Evolutionary conservation across 1,140 invertebrate genomes (phyloP), one percentile per base, ranked within the genome.

Genomic region (Monomorium pharaonis): DNA sequence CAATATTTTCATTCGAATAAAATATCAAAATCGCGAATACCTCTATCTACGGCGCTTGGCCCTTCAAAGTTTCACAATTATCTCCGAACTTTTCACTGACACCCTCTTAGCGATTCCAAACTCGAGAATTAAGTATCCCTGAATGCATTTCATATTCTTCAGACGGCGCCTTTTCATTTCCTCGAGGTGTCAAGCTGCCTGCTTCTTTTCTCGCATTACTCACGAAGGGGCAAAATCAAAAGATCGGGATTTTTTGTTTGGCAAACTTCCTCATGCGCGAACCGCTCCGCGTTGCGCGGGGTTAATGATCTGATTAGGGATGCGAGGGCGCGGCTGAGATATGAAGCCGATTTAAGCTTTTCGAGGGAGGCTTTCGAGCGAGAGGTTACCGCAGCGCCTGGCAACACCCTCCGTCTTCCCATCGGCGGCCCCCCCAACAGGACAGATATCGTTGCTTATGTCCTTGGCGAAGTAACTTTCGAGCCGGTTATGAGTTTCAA

Each of bases 231-330:
- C 10, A 80, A 69, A n/a, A 51, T 83, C 78, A 18, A 47, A 78
- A 83, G 18, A 83, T 58, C 27, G 27, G 56, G 27, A 56, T 54
- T 58, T n/a, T 33, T 63, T 44, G 51, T 60, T 51, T 69, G 62
- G 54, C 30, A 83, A 84, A 89, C 54, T 86, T 84, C 51, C 74
- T 89, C 72, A 49, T 85, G 85, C 81, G 86, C 81, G 47, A 47
- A 89, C n/a, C 74, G 85, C 86, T 77, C 81, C 85, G 81, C n/a
- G n/a, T n/a, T n/a, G n/a, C 86, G 86, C 86, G 86, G 51, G 69
- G 85, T 90, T 89, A 90, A 90, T 87, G 89, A 92, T 92, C 91
- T 90, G 91, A 92, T 92, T 91, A 92, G 90, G 85, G 89, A 90
- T 91, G 89, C 85, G 86, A 84, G 85, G 72, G 88, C 24, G 80